Conservation (phyloP, 2,797 vertebrate genomes). For the Diglossa cyanea region DNA sequence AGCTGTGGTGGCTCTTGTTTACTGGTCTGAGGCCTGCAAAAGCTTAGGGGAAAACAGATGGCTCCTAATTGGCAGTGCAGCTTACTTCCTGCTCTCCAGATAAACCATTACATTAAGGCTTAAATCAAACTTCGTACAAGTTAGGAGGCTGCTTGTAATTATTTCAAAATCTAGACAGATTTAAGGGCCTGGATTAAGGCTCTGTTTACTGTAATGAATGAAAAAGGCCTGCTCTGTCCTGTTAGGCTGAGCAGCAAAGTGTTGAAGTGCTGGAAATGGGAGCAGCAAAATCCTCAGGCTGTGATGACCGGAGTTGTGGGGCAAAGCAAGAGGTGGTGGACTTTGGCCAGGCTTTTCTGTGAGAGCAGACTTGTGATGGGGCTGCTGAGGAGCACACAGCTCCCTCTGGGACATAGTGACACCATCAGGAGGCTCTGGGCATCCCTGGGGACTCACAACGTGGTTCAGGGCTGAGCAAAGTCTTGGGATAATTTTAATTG, state of each 20-base stretch:
- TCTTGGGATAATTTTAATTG: not conserved
- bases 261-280: not conserved
- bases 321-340: not conserved
- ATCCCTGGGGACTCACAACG: accelerated
- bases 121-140: conserved; percentile 18
- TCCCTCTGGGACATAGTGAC: not conserved
- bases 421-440: not conserved
- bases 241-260: not conserved
- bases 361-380: not conserved
- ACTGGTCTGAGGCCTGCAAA: not conserved
- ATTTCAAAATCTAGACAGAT: conserved; percentile 11
- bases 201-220: not conserved
- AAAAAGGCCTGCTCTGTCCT: not conserved
- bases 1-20: not conserved
- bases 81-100: conserved; percentile 28
- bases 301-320: accelerated
- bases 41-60: conserved; percentile 55
- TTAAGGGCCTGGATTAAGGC: conserved; percentile 13
- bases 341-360: not conserved
- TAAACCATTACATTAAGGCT: conserved; percentile 27
- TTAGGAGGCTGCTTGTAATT: conserved; percentile 31
- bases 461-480: not conserved
- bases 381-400: not conserved
- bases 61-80: conserved; percentile 40
- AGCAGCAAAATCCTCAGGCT: not conserved